A percentile compares a stretch with the other conserved stretches of the same genome.
Conservation (phyloP, 2,888 invertebrate species). For the Cetonia aurata region DNA sequence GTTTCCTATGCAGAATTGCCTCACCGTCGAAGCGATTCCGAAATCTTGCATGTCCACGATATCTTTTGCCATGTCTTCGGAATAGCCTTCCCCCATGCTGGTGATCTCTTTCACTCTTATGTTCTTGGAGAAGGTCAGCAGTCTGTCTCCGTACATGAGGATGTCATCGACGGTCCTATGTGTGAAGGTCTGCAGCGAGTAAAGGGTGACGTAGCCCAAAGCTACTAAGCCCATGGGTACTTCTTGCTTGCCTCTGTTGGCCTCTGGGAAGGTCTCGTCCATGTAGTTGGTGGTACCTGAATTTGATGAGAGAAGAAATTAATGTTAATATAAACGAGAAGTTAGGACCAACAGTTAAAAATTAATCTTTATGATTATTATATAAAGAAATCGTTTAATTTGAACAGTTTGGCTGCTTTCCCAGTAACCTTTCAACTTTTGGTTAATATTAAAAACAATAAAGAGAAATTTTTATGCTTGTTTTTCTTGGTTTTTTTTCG, state of each 20-base stretch:
- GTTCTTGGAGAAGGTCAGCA: constrained; percentile 69
- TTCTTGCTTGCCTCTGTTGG: constrained; percentile 67
- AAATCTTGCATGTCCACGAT: constrained; percentile 56
- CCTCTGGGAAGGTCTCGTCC: constrained; percentile 58
- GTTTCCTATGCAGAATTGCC: constrained; percentile 61
- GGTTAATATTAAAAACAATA: too few species aligned
- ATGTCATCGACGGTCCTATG: constrained; percentile 71
- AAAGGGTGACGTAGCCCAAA: constrained; percentile 71
- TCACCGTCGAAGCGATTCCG: constrained; percentile 57
- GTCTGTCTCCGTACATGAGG: constrained; percentile 74
- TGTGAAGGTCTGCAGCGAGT: constrained; percentile 72
- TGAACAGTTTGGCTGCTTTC: too few species aligned
- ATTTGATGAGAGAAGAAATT: constrained; percentile 14
- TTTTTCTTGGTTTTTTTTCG: too few species aligned
- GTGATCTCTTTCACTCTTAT: constrained; percentile 51
- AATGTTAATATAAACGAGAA: not conserved
- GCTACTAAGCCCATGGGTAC: constrained; percentile 72
- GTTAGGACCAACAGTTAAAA: too few species aligned
- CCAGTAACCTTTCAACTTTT: too few species aligned
- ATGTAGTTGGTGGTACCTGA: constrained; percentile 57
- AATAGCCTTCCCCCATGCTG: constrained; percentile 51
- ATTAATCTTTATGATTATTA: too few species aligned
- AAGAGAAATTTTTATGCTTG: too few species aligned
- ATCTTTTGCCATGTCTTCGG: constrained; percentile 58
- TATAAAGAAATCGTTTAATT: too few species aligned